Evolutionary conservation across 37 sponge, comb jelly and placozoan genomes (phyloP), one percentile per base, ranked within the genome.

Genomic region (Oopsacas minuta): DNA sequence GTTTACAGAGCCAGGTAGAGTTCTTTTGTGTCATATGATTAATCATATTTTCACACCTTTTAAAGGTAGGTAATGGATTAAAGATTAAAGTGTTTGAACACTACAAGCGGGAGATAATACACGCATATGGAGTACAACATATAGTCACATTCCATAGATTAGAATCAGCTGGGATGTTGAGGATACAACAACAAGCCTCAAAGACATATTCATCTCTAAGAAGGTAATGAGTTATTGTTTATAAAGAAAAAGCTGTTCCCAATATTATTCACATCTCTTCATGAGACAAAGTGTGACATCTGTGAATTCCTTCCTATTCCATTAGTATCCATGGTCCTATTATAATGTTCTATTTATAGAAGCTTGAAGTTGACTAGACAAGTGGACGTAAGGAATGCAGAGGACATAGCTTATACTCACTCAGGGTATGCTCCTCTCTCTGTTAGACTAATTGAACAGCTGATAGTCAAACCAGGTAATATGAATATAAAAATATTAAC

Each of bases 381-480:
- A 34, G 28, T 61, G 7, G 49, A 42, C 52, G 36, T 81, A 34
- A 34, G 88, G 90, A 84, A 90, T 34, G 91, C 95, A 3, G 88
- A 84, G 12, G 95, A 95, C 83, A 90, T 88, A 1, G 87, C 94
- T 37, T 99, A 95, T 42, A 91, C 89, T 46, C 90, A 91, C 86
- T 95, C 96, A 52, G 99, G 99, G 20, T 99, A 99, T 88, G 96
- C 99, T 83, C 99, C 99, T 8, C 89, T 95, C 37, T 93, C 92
- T 83, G 91, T 95, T 36, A 42, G 96, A 36, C 85, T 99, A 35
- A 87, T 91, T 22, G 93, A 99, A 39, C 53, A 52, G 22, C 87
- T 89, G 37, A 7, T 89, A n/a, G 81, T 86, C 35, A 92, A 61
- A 82, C 89, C 87, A 23, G 86, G 91, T 89, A 36, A 10, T 5